Evolutionary conservation across 2,797 vertebrate genomes (phyloP), one percentile per base, ranked within the genome.

Genomic region (Strix occidentalis): DNA sequence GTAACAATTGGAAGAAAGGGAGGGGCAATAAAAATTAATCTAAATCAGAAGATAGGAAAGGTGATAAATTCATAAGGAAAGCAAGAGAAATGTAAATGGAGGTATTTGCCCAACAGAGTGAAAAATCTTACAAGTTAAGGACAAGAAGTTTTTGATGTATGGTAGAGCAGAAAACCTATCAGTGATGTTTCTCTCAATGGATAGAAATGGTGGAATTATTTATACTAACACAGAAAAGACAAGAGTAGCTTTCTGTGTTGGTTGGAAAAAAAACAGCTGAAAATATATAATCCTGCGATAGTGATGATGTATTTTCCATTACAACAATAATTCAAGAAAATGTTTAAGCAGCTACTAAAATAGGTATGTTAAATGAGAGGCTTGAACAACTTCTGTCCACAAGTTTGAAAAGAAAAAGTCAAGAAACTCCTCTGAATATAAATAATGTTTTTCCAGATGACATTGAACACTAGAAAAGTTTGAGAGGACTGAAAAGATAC

Each of bases 271-370:
- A 92, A 51, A 0, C 37, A 57, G 35, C 43, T 93, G 93, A 95
- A 95, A 93, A 91, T 65, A 84, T 11, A 91, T 71, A 81, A 86
- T 78, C 61, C 65, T 0, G 2, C 3, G 17, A 54, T n/a, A 79
- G 58, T 72, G 85, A 69, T 88, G 83, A 95, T 93, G 69, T 86
- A 78, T 90, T 96, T 96, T 96, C 89, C 89, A 83, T 92, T 88
- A 81, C 65, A 92, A 90, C 57, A 92, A 81, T 86, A 93, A 89
- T 91, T 96, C 93, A 93, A 83, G 76, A 96, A 94, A 93, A 86
- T 53, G 24, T 88, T 95, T 92, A 84, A 94, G 84, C 39, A 93
- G 76, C 87, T 94, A 72, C 72, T 86, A 79, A 89, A 86, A 37
- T 35, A 95, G 54, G 54, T 95, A 87, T 41, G 25, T 89, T 89